These are phyloP conservation scores for Siphonodentalium dalli DNA, from an alignment of 2,888 invertebrate species.

Conservation along the genomic window DNA sequence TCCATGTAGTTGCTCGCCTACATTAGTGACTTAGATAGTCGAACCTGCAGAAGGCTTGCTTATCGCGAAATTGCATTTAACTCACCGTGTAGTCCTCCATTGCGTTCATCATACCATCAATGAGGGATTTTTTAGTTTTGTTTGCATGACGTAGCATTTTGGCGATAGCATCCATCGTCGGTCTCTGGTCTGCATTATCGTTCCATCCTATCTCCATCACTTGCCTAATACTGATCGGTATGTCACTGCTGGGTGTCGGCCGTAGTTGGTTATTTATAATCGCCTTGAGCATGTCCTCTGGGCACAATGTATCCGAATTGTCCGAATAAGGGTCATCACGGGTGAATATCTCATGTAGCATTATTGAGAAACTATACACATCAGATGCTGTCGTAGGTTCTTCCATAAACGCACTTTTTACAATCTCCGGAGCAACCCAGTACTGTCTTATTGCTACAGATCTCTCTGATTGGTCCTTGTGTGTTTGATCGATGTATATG, in stretches of 20 bases:
- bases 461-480: background rate
- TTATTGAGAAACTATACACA: constrained; percentile 55
- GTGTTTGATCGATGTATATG: constrained; percentile 12
- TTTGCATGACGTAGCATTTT: constrained; percentile 43
- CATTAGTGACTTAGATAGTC: too few species aligned
- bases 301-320: constrained; percentile 31
- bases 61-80: constrained; percentile 15
- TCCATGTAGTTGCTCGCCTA: too few species aligned
- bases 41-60: too few species aligned
- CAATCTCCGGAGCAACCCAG: constrained; percentile 55
- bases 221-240: constrained; percentile 34
- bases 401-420: constrained; percentile 34
- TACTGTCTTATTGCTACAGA: constrained; percentile 30
- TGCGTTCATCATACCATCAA: constrained; percentile 60
- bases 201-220: constrained; percentile 51
- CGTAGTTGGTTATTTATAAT: constrained; percentile 39
- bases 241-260: constrained; percentile 37
- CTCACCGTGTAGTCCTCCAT: constrained; percentile 52
- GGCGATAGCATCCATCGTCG: constrained; percentile 43
- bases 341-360: constrained; percentile 55
- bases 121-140: constrained; percentile 45
- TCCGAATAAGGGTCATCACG: constrained; percentile 50
- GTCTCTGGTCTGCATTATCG: constrained; percentile 37
- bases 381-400: constrained; percentile 36
- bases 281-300: constrained; percentile 43